Percentiles rank a stretch among this genome's conserved stretches.
Evolutionary conservation across 2,888 invertebrate species (phyloP).

Genomic region (Hanleya hanleyi): DNA sequence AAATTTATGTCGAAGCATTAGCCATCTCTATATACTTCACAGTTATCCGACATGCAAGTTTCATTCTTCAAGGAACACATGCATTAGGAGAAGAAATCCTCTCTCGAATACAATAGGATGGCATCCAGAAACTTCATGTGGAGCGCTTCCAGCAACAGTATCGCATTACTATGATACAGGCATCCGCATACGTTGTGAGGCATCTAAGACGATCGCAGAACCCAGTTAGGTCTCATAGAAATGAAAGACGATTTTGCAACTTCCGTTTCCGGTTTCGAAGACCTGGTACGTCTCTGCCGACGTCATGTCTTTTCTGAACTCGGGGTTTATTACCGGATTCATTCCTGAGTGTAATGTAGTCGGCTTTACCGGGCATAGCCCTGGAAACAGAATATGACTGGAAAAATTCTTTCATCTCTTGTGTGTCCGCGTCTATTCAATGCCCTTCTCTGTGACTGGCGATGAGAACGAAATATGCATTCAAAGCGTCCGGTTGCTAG

Average conservation of each 20-base stretch:
- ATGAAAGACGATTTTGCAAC: slow-evolving; percentile 20
- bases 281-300: no score
- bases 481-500: neutral
- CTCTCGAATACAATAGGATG: slow-evolving; percentile 14
- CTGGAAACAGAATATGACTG: slow-evolving; percentile 2
- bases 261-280: no score
- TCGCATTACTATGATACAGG: slow-evolving; percentile 21
- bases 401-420: slow-evolving; percentile 5
- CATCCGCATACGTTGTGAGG: slow-evolving; percentile 24
- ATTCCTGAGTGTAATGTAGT: neutral
- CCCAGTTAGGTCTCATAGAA: slow-evolving; percentile 18
- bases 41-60: slow-evolving; percentile 21
- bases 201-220: neutral
- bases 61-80: slow-evolving; percentile 12
- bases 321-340: neutral
- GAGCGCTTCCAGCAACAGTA: slow-evolving; percentile 20
- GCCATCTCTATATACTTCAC: slow-evolving; percentile 7
- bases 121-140: slow-evolving; percentile 6
- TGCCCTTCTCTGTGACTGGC: neutral
- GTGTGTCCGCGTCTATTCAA: neutral
- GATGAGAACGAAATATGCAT: neutral
- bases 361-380: slow-evolving; percentile 17
- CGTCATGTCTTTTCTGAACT: slow-evolving; percentile 16
- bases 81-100: slow-evolving; percentile 8
- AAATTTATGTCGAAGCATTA: neutral